These are phyloP conservation scores for Meiosimyza decipiens DNA, from an alignment of 2,888 invertebrate species.

Conservation along the genomic window DNA sequence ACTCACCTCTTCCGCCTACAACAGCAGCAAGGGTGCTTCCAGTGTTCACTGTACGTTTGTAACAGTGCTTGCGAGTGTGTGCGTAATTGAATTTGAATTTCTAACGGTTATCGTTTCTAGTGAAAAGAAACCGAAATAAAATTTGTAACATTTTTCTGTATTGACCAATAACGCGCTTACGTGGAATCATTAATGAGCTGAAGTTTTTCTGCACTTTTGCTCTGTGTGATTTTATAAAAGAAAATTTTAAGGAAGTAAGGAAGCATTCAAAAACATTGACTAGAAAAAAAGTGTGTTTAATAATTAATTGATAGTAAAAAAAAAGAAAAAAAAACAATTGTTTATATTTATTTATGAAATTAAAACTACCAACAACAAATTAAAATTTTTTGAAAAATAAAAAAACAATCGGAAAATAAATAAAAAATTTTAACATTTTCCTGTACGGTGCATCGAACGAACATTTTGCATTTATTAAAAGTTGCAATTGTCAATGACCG, in stretches of 20 bases:
- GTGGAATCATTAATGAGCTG: constrained; percentile 30
- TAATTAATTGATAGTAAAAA: constrained; percentile 10
- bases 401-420: neutral
- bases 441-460: too few species aligned
- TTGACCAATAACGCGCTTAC: constrained; percentile 28
- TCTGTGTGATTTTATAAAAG: constrained; percentile 17
- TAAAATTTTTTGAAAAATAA: neutral
- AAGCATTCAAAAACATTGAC: too few species aligned
- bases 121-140: constrained; percentile 14
- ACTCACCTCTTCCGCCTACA: neutral
- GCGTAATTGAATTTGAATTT: constrained; percentile 2
- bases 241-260: constrained; percentile 26
- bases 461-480: too few species aligned
- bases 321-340: neutral
- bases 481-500: too few species aligned
- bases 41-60: neutral
- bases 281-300: constrained; percentile 5
- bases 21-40: neutral
- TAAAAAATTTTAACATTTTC: too few species aligned
- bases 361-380: neutral
- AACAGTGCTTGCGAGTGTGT: neutral
- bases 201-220: neutral
- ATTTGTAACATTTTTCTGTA: neutral
- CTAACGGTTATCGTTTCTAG: neutral
- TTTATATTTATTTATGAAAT: neutral